phyloP scores from a whole-genome alignment of 2,888 invertebrate genomes.

The Parnassius mnemosyne region DNA sequence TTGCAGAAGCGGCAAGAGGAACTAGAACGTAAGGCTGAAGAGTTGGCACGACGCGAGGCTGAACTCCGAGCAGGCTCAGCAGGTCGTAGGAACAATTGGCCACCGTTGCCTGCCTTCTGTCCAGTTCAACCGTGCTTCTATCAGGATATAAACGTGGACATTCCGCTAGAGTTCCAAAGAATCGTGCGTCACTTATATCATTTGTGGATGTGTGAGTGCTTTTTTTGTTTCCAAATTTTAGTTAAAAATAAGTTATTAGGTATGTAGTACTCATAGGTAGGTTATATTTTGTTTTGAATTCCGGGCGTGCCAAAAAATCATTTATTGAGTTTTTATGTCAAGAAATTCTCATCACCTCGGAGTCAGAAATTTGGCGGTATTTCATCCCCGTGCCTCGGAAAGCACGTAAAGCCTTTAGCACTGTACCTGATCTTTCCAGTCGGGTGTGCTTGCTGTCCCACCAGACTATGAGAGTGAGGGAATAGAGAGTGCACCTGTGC shows the following conservation, averaged over 20 bases:
- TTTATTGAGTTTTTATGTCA: too few species aligned
- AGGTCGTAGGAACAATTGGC: conserved; percentile 97
- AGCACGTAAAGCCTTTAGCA: too few species aligned
- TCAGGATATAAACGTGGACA: conserved; percentile 99
- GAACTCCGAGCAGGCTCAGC: conserved; percentile 85
- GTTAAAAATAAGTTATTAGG: background rate
- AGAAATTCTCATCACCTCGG: too few species aligned
- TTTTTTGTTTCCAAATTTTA: background rate
- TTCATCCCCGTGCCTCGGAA: too few species aligned
- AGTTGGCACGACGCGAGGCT: conserved; percentile 92
- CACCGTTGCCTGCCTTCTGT: conserved; percentile 95
- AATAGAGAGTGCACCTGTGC: too few species aligned
- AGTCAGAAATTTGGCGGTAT: too few species aligned
- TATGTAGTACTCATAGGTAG: too few species aligned
- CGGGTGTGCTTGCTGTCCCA: too few species aligned
- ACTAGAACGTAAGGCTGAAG: conserved; percentile 94
- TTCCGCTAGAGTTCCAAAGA: conserved; percentile 98
- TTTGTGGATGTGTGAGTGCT: conserved; percentile 97
- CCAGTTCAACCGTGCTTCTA: conserved; percentile 99
- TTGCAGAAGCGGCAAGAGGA: conserved; percentile 92
- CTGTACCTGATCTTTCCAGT: too few species aligned
- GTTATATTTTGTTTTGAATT: too few species aligned
- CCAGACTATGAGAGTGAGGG: too few species aligned
- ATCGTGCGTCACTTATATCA: conserved; percentile 97
- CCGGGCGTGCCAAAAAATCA: too few species aligned